Percentiles rank a stretch among this genome's conserved stretches.
Conservation (phyloP, 2,113 vertebrate species). For the Apus apus region DNA sequence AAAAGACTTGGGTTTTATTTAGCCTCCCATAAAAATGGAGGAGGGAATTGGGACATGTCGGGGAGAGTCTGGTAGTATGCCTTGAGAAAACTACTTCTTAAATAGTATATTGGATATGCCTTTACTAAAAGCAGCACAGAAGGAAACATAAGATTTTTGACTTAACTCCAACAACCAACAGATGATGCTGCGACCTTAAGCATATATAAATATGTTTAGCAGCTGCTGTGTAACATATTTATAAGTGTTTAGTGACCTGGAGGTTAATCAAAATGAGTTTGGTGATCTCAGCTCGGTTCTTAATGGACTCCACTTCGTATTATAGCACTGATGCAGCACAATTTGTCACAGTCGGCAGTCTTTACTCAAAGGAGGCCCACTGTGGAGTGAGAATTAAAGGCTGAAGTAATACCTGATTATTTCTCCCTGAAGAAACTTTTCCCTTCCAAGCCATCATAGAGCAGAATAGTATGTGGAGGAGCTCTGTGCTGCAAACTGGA, state of each 20-base stretch:
- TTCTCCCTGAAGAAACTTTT: slow-evolving; percentile 43
- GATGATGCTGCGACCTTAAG: slow-evolving; percentile 58
- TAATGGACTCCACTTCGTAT: slow-evolving; percentile 50
- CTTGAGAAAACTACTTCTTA: not conserved
- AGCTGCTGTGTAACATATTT: slow-evolving; percentile 47
- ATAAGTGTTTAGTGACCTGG: slow-evolving; percentile 47
- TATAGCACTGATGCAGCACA: slow-evolving; percentile 51
- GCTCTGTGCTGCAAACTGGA: not conserved
- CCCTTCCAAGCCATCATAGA: not conserved
- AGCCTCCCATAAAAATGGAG: not conserved
- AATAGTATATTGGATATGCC: not conserved
- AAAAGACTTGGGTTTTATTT: slow-evolving; percentile 36
- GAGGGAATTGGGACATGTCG: slow-evolving; percentile 29
- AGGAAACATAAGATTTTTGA: slow-evolving; percentile 53
- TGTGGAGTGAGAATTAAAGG: slow-evolving; percentile 43
- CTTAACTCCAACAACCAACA: slow-evolving; percentile 45
- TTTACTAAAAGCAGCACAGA: slow-evolving; percentile 58
- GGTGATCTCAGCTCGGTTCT: slow-evolving; percentile 44
- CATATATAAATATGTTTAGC: slow-evolving; percentile 55
- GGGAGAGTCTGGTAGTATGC: not conserved
- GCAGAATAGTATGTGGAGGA: not conserved
- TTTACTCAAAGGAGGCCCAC: slow-evolving; percentile 40
- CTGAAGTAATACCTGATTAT: slow-evolving; percentile 50
- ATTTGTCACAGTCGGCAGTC: slow-evolving; percentile 65
- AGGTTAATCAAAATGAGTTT: slow-evolving; percentile 61